A percentile compares a stretch with the other conserved stretches of the same genome.
Evolutionary conservation across 2,888 invertebrate species (phyloP).

Genomic region (Dolichopus griseipennis): DNA sequence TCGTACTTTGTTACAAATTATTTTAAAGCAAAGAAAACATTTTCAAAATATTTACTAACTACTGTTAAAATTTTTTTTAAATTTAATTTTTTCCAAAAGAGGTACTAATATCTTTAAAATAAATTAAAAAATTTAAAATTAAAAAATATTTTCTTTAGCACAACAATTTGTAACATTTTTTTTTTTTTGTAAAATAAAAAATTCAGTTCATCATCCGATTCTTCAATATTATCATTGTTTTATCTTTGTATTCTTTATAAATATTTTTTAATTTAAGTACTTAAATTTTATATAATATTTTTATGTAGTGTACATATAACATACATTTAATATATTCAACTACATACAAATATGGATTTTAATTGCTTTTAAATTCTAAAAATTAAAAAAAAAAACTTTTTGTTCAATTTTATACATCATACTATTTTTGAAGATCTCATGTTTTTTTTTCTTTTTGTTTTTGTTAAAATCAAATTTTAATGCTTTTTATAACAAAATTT

Average conservation of each 20-base stretch:
- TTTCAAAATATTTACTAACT: background rate
- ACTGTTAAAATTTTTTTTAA: background rate
- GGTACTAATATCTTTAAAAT: background rate
- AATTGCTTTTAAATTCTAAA: background rate
- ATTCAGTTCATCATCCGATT: background rate
- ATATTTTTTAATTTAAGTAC: background rate
- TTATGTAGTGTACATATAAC: background rate
- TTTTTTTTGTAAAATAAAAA: background rate
- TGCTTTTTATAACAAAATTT: background rate
- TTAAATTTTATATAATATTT: background rate
- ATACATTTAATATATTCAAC: background rate
- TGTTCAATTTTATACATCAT: background rate
- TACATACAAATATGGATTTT: background rate
- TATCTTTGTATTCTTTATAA: background rate
- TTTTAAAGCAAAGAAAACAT: conserved; percentile 1
- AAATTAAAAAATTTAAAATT: no score
- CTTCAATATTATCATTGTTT: background rate
- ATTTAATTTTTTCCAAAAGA: background rate
- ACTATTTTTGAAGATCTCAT: background rate
- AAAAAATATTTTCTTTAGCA: background rate
- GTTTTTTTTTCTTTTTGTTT: background rate
- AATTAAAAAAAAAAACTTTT: no score
- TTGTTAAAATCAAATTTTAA: background rate
- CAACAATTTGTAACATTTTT: conserved; percentile 6
- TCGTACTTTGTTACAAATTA: background rate